Evolutionary conservation across 2,888 invertebrate genomes (phyloP).

Genomic region (Lacanobia wlatinum): DNA sequence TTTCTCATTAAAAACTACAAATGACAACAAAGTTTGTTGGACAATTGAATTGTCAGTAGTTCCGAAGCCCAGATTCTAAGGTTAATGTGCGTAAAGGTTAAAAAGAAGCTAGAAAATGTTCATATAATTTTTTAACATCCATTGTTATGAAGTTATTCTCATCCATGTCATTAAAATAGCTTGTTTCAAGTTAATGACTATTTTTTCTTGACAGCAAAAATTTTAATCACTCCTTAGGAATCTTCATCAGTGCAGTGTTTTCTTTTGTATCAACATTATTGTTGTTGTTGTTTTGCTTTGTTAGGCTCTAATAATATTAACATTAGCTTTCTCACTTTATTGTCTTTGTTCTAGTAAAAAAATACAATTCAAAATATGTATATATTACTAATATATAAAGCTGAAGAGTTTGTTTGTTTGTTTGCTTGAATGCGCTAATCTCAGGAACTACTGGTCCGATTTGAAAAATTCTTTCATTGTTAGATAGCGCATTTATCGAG

Average conservation of each 20-base stretch:
- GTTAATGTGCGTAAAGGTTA: conserved; percentile 7
- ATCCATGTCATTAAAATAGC: conserved; percentile 56
- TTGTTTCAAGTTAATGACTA: conserved; percentile 38
- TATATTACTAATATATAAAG: no score
- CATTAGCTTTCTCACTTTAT: not conserved
- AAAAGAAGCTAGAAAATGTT: conserved; percentile 6
- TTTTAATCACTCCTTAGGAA: conserved; percentile 34
- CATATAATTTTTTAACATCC: not conserved
- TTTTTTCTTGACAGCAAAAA: conserved; percentile 51
- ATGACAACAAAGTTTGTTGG: not conserved
- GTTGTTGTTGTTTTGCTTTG: conserved; percentile 14
- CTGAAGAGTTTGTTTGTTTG: no score
- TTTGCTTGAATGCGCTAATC: no score
- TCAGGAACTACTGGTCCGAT: no score
- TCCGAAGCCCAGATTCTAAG: not conserved
- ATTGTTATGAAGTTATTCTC: conserved; percentile 42
- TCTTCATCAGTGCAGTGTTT: conserved; percentile 35
- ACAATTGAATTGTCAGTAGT: not conserved
- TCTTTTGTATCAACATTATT: conserved; percentile 17
- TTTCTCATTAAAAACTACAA: not conserved
- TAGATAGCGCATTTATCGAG: no score
- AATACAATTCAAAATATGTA: no score
- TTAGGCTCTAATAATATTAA: conserved; percentile 25
- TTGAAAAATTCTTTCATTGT: no score
- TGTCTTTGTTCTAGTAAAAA: not conserved